A percentile compares a stretch with the other conserved stretches of the same genome.
phyloP scores from a whole-genome alignment of 2,888 invertebrate species.

The Ormia ochracea region DNA sequence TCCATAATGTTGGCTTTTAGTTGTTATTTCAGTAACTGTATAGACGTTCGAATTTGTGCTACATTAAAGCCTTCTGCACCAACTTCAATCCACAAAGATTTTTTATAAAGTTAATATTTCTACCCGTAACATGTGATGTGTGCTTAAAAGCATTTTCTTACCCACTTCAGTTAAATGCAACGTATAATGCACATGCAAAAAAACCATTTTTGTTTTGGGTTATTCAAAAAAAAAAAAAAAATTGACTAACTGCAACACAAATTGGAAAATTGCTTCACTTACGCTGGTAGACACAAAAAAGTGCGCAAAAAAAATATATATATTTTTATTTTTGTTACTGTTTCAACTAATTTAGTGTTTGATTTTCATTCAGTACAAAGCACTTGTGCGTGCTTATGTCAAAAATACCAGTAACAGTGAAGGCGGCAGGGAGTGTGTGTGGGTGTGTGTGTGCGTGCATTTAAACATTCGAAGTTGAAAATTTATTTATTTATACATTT shows the following conservation, averaged over 20 bases:
- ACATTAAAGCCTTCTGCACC: background rate
- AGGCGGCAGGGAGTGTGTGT: no score
- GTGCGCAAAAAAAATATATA: no score
- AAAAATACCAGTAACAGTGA: no score
- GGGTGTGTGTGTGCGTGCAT: no score
- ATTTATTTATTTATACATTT: no score
- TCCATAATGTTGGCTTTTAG: background rate
- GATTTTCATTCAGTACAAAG: no score
- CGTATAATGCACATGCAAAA: constrained; percentile 26
- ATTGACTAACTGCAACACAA: constrained; percentile 9
- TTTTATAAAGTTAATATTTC: constrained; percentile 11
- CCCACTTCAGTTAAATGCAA: constrained; percentile 5
- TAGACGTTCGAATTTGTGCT: background rate
- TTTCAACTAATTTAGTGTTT: no score
- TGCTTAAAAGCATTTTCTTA: constrained; percentile 11
- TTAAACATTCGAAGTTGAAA: no score
- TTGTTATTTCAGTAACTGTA: background rate
- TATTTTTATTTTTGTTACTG: no score
- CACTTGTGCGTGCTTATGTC: no score
- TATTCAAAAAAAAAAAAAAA: background rate
- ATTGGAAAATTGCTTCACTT: no score
- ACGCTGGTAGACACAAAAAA: no score
- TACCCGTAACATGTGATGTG: background rate
- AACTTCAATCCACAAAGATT: background rate
- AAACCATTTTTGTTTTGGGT: background rate